phyloP scores from a whole-genome alignment of 1,140 invertebrate species.

The Drosophila novamexicana region DNA sequence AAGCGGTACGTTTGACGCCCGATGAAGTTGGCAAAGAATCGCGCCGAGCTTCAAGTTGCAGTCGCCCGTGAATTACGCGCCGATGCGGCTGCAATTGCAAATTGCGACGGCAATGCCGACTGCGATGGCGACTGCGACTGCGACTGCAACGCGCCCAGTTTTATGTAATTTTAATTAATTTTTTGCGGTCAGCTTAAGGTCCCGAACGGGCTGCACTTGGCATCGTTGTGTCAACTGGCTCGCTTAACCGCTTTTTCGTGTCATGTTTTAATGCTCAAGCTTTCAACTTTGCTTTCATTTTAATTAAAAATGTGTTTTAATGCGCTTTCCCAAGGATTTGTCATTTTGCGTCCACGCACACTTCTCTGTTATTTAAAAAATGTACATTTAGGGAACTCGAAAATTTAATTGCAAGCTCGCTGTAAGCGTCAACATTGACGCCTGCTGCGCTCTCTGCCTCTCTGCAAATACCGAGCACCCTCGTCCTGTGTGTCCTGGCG shows the following conservation, averaged over 20 bases:
- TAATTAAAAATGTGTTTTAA: conserved; percentile 80
- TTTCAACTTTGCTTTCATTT: conserved; percentile 78
- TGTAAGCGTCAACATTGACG: conserved; percentile 33
- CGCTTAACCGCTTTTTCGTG: conserved; percentile 33
- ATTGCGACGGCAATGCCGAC: conserved; percentile 2
- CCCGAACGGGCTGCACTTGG: conserved; percentile 22
- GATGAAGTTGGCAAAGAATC: conserved; percentile 36
- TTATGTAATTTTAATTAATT: conserved; percentile 79
- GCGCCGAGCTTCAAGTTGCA: background rate
- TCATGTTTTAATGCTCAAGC: conserved; percentile 57
- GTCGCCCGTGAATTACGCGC: conserved; percentile 38
- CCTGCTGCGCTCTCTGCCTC: background rate
- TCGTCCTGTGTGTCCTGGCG: background rate
- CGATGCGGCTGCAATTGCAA: conserved; percentile 19
- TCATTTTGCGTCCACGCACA: conserved; percentile 11
- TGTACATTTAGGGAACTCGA: conserved; percentile 23
- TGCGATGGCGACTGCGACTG: background rate
- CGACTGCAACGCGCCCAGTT: conserved; percentile 8
- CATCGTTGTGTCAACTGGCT: conserved; percentile 8
- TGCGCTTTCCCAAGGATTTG: conserved; percentile 56
- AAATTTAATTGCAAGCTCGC: conserved; percentile 14
- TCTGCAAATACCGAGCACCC: background rate
- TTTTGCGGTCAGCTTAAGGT: conserved; percentile 70
- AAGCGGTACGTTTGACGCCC: conserved; percentile 21
- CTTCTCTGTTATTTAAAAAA: conserved; percentile 1